Evolutionary conservation across 1,140 invertebrate species (phyloP).

Genomic region (Saccostrea glomerata): DNA sequence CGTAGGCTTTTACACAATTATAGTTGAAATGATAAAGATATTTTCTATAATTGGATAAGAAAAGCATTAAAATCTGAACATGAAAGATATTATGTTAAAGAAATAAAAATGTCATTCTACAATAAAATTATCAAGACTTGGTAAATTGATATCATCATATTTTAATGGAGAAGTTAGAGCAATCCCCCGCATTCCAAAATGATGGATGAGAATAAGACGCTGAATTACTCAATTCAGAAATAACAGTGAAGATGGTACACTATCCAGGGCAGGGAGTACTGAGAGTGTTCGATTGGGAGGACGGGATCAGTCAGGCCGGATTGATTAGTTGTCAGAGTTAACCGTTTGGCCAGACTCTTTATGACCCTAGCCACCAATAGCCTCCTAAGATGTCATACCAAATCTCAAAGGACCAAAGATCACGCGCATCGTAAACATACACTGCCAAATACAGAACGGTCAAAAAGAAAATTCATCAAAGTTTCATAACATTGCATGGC

Average conservation of each 20-base stretch:
- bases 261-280: not conserved
- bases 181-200: not conserved
- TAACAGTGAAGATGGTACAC: not conserved
- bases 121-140: too few species aligned
- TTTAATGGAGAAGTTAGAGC: not conserved
- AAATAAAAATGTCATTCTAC: too few species aligned
- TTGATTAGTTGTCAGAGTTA: not conserved
- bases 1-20: not conserved
- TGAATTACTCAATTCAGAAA: not conserved
- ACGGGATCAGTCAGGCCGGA: not conserved
- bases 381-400: not conserved
- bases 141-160: not conserved
- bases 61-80: too few species aligned
- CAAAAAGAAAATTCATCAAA: slow-evolving; percentile 22
- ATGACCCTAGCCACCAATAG: not conserved
- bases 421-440: not conserved
- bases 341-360: not conserved
- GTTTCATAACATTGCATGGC: slow-evolving; percentile 9
- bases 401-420: slow-evolving; percentile 4
- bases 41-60: too few species aligned
- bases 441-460: not conserved
- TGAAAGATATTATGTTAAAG: too few species aligned
- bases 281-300: not conserved
- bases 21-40: too few species aligned
- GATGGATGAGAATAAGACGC: not conserved